These are phyloP conservation scores for Eilema griseolum DNA, from an alignment of 2,888 invertebrate genomes.

Conservation along the genomic window DNA sequence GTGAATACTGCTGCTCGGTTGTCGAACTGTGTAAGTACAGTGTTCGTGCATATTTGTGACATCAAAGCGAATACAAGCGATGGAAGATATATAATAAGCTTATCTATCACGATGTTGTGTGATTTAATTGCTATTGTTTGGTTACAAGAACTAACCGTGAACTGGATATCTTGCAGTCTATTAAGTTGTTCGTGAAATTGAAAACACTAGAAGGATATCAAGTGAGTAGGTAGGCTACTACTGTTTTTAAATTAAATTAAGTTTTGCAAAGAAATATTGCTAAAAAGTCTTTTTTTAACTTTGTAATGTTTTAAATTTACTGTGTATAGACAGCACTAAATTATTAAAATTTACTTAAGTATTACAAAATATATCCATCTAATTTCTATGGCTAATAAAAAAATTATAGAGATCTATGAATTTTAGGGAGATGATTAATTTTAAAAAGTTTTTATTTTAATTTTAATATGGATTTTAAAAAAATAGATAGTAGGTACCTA, in stretches of 20 bases:
- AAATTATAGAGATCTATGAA: too few species aligned
- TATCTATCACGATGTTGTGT: conserved; percentile 7
- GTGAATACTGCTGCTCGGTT: conserved; percentile 19
- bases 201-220: conserved; percentile 2
- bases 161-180: not conserved
- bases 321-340: not conserved
- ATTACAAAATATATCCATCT: not conserved
- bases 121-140: not conserved
- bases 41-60: conserved; percentile 30
- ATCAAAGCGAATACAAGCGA: conserved; percentile 12
- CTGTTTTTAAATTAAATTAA: not conserved
- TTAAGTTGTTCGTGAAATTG: conserved; percentile 1
- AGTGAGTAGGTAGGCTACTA: not conserved
- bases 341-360: not conserved
- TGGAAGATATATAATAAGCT: conserved; percentile 4
- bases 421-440: not conserved
- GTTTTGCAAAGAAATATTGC: not conserved
- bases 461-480: not conserved
- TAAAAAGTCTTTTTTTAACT: too few species aligned
- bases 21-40: conserved; percentile 22
- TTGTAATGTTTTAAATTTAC: too few species aligned
- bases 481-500: not conserved
- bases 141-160: conserved; percentile 9
- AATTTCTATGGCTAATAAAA: not conserved
- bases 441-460: not conserved